Evolutionary conservation across 2,888 invertebrate genomes (phyloP).

Genomic region (Andrena bucephala): DNA sequence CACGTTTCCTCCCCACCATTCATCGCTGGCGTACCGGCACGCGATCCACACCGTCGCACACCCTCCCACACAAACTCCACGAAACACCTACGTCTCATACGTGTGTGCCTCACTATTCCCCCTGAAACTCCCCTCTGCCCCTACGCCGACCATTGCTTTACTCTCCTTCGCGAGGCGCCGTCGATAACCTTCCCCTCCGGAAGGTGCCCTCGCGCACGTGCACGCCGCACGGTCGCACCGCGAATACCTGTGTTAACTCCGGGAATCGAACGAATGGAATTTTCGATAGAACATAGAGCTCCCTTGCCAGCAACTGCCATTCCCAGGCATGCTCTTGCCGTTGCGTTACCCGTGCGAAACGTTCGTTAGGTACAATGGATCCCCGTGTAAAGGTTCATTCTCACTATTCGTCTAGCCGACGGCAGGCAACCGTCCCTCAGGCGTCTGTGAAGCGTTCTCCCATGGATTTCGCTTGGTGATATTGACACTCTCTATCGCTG

Average conservation of each 20-base stretch:
- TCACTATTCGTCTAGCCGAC: too few species aligned
- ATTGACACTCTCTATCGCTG: too few species aligned
- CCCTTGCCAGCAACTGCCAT: slow-evolving; percentile 42
- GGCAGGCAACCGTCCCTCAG: too few species aligned
- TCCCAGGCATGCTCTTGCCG: slow-evolving; percentile 35
- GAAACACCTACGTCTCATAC: slow-evolving; percentile 4
- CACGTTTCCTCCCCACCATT: slow-evolving; percentile 81
- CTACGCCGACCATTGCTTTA: slow-evolving; percentile 19
- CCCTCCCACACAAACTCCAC: not conserved
- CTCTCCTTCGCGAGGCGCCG: slow-evolving; percentile 59
- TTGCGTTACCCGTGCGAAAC: slow-evolving; percentile 18
- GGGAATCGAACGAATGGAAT: slow-evolving; percentile 66
- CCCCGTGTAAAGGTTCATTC: not conserved
- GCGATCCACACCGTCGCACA: slow-evolving; percentile 45
- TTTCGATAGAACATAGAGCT: slow-evolving; percentile 66
- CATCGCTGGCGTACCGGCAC: slow-evolving; percentile 50
- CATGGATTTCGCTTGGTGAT: too few species aligned
- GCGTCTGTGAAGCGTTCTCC: too few species aligned
- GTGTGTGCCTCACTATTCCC: not conserved
- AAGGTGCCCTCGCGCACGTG: slow-evolving; percentile 58
- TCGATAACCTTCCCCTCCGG: slow-evolving; percentile 60
- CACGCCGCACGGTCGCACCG: slow-evolving; percentile 54
- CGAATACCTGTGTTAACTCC: slow-evolving; percentile 49
- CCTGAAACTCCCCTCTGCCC: not conserved
- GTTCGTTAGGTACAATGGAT: not conserved